These are phyloP conservation scores for Carassius gibelio DNA, from an alignment of 2,113 vertebrate species.

Conservation along the genomic window DNA sequence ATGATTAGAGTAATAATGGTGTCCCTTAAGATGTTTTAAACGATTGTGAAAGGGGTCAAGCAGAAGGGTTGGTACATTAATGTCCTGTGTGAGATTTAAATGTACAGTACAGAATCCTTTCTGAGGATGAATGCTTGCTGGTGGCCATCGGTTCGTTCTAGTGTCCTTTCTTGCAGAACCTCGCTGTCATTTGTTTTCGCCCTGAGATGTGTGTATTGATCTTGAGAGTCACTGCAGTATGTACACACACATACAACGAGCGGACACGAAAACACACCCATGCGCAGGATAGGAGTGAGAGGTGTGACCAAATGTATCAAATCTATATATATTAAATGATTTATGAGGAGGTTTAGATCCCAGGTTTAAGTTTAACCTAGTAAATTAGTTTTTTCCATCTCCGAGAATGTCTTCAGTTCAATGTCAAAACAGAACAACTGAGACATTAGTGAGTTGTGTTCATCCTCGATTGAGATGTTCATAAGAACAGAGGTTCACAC, in stretches of 20 bases:
- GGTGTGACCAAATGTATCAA: too few species aligned
- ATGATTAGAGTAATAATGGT: background rate
- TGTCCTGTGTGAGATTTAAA: background rate
- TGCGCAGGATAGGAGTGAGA: too few species aligned
- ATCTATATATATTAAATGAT: background rate
- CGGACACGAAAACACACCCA: too few species aligned
- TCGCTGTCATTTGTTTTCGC: conserved; percentile 7
- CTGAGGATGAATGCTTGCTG: background rate
- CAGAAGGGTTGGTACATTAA: background rate
- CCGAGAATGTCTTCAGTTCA: background rate
- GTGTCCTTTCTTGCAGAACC: conserved; percentile 1
- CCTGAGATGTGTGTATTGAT: background rate
- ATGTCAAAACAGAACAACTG: background rate
- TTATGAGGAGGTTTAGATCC: background rate
- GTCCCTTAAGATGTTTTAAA: background rate
- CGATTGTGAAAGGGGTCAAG: background rate
- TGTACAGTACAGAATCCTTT: background rate
- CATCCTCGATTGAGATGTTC: conserved; percentile 2
- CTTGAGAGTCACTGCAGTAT: conserved; percentile 21
- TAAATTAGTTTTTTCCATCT: background rate
- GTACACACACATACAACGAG: background rate
- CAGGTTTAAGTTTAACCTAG: background rate
- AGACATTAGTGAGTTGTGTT: background rate
- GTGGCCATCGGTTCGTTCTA: background rate
- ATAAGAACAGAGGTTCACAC: background rate